Percentiles rank a stretch among this genome's conserved stretches.
phyloP scores from a whole-genome alignment of 2,888 invertebrate species.

The Mesorhabditis sp. region DNA sequence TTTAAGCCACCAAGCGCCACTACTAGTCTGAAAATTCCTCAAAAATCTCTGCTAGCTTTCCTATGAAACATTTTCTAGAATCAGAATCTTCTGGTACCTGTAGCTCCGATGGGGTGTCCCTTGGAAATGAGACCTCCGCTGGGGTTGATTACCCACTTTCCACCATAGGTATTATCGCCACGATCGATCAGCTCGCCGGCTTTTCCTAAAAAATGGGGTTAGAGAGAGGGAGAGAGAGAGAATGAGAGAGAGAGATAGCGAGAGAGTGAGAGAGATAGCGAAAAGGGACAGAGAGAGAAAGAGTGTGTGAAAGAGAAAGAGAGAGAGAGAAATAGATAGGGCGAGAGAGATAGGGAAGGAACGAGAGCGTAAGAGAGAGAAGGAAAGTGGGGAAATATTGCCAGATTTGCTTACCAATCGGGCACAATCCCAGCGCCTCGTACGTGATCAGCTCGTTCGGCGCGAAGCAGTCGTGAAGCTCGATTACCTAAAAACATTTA shows the following conservation, averaged over 20 bases:
- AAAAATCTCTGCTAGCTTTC: background rate
- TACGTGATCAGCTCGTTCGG: constrained; percentile 94
- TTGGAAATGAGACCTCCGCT: constrained; percentile 98
- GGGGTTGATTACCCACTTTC: constrained; percentile 94
- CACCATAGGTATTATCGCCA: constrained; percentile 94
- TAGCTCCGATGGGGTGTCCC: constrained; percentile 94
- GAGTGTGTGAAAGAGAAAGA: background rate
- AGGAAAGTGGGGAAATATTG: background rate
- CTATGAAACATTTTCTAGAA: background rate
- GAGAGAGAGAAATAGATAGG: too few relatives aligned
- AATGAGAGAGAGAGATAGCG: too few relatives aligned
- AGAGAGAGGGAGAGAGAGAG: background rate
- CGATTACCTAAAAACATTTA: constrained; percentile 64
- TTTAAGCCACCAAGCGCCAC: too few relatives aligned
- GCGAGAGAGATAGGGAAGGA: too few relatives aligned
- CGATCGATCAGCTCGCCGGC: constrained; percentile 86
- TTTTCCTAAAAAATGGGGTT: constrained; percentile 70
- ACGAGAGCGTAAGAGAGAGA: too few relatives aligned
- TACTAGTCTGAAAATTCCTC: background rate
- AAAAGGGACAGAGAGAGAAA: background rate
- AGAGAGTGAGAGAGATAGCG: too few relatives aligned
- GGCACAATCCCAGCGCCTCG: constrained; percentile 87
- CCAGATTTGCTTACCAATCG: constrained; percentile 55
- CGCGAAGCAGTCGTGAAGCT: constrained; percentile 96
- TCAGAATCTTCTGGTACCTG: constrained; percentile 64